Conservation (phyloP, 2,888 invertebrate species). For the Euphydryas editha region DNA sequence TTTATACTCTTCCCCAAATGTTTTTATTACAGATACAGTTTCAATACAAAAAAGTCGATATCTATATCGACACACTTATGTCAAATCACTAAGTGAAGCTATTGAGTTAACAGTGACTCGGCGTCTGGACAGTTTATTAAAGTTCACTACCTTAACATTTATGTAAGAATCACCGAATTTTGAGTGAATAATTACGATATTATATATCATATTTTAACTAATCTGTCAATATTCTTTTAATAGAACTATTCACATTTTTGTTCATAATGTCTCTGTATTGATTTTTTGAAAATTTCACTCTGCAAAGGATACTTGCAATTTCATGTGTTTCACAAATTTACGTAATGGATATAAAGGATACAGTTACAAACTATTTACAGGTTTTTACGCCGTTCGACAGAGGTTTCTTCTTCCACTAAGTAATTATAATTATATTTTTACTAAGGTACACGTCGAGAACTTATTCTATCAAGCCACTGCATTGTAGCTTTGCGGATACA, state of each 20-base stretch:
- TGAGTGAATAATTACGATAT: slow-evolving; percentile 56
- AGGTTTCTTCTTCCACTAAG: too few relatives aligned
- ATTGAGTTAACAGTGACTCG: slow-evolving; percentile 68
- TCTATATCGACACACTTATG: slow-evolving; percentile 33
- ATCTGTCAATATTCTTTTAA: not conserved
- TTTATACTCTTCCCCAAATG: not conserved
- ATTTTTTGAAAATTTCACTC: too few relatives aligned
- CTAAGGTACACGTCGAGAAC: too few relatives aligned
- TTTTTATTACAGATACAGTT: too few relatives aligned
- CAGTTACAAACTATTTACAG: too few relatives aligned
- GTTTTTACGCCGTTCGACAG: too few relatives aligned
- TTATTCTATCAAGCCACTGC: too few relatives aligned
- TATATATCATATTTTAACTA: not conserved
- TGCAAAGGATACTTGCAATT: too few relatives aligned
- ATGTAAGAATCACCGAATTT: slow-evolving; percentile 17
- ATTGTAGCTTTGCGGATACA: too few relatives aligned
- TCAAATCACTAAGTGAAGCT: slow-evolving; percentile 58
- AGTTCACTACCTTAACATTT: slow-evolving; percentile 56
- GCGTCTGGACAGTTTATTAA: slow-evolving; percentile 72
- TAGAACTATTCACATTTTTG: not conserved
- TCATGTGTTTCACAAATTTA: too few relatives aligned
- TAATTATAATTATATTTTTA: too few relatives aligned
- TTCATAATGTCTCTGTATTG: not conserved
- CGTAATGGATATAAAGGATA: too few relatives aligned
- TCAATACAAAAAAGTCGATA: slow-evolving; percentile 3